These are phyloP conservation scores for Molossus alvarezi DNA, from an alignment of 2,797 vertebrate species.

Conservation along the genomic window DNA sequence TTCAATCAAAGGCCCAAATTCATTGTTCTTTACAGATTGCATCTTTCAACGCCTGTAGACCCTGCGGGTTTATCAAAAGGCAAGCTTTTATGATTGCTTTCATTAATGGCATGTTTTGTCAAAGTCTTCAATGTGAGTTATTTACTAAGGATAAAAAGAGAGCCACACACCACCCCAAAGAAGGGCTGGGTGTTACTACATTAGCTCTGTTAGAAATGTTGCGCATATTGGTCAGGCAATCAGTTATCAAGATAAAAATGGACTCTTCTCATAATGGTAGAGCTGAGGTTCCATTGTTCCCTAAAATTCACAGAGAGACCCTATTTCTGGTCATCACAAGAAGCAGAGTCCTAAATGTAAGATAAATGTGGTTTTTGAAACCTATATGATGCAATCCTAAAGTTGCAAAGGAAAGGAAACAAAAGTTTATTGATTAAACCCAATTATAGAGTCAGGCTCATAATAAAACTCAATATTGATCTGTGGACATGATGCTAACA, in stretches of 20 bases:
- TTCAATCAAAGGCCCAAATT: slow-evolving; percentile 94
- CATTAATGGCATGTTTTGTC: slow-evolving; percentile 96
- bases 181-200: slow-evolving; percentile 92
- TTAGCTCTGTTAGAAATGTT: slow-evolving; percentile 92
- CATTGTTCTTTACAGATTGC: slow-evolving; percentile 92
- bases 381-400: slow-evolving; percentile 89
- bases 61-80: slow-evolving; percentile 96
- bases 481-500: slow-evolving; percentile 95
- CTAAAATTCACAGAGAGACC: slow-evolving; percentile 95
- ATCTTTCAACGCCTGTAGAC: slow-evolving; percentile 93
- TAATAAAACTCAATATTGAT: slow-evolving; percentile 98
- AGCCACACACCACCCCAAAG: slow-evolving; percentile 92
- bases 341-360: slow-evolving; percentile 91
- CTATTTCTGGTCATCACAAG: slow-evolving; percentile 93
- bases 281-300: slow-evolving; percentile 89
- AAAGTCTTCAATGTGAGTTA: slow-evolving; percentile 92
- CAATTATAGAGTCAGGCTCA: slow-evolving; percentile 94
- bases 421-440: slow-evolving; percentile 98
- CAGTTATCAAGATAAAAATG: slow-evolving; percentile 94
- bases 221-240: slow-evolving; percentile 92
- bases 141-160: slow-evolving; percentile 91
- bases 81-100: slow-evolving; percentile 96
- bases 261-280: slow-evolving; percentile 90
- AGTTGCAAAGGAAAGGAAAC: slow-evolving; percentile 95
- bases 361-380: slow-evolving; percentile 94